Conservation (phyloP, 2,888 invertebrate genomes). For the Nesidiocoris tenuis region DNA sequence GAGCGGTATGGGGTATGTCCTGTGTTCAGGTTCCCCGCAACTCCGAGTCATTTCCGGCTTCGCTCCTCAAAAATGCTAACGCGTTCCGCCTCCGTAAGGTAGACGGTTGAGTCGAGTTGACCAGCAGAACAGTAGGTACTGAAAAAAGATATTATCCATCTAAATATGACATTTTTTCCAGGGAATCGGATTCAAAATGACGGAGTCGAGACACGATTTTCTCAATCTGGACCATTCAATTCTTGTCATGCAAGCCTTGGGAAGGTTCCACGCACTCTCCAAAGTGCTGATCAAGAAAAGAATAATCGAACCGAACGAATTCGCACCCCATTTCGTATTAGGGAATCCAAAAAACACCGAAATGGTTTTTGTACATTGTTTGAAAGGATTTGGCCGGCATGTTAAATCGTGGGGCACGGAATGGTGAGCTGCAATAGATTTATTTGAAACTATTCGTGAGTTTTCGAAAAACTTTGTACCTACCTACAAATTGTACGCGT, state of each 20-base stretch:
- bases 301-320: neutral
- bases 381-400: constrained; percentile 8
- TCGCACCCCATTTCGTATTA: neutral
- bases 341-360: neutral
- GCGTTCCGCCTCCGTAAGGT: too few species aligned
- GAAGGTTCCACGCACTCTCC: constrained; percentile 27
- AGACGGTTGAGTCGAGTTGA: too few species aligned
- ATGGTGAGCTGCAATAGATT: constrained; percentile 19
- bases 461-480: too few species aligned
- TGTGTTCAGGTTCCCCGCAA: too few species aligned
- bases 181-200: constrained; percentile 19
- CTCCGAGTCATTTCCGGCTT: too few species aligned
- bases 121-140: too few species aligned
- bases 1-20: too few species aligned
- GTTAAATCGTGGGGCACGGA: constrained; percentile 15
- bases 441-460: too few species aligned
- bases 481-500: too few species aligned
- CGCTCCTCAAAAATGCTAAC: too few species aligned
- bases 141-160: too few species aligned
- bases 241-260: constrained; percentile 23
- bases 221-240: constrained; percentile 31
- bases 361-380: constrained; percentile 17
- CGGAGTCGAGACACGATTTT: constrained; percentile 20
- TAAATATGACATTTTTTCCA: too few species aligned
- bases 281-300: constrained; percentile 27